Conservation (phyloP, 2,797 vertebrate genomes). For the Oophaga sylvatica region DNA sequence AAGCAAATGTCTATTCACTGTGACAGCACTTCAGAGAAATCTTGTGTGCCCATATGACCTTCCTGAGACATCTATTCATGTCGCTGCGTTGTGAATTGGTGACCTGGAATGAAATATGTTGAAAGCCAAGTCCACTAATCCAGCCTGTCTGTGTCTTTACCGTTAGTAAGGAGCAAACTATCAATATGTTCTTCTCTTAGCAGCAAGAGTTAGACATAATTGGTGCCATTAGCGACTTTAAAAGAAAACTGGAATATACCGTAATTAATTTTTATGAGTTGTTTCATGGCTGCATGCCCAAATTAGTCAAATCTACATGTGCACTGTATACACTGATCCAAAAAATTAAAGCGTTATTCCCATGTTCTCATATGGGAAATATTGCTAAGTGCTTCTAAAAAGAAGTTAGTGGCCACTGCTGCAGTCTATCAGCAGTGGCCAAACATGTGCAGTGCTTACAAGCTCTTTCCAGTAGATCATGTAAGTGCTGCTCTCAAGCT, state of each 20-base stretch:
- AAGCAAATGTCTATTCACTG: conserved; percentile 10
- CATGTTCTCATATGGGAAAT: no score
- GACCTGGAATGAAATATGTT: conserved; percentile 48
- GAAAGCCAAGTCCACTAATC: conserved; percentile 38
- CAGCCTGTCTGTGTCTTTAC: conserved; percentile 27
- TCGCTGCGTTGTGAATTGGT: conserved; percentile 5
- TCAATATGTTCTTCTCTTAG: not conserved
- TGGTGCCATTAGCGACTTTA: not conserved
- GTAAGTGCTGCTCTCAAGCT: no score
- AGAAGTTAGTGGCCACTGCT: no score
- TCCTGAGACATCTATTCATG: conserved; percentile 44
- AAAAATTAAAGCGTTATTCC: no score
- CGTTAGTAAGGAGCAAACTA: not conserved
- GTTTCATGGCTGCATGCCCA: not conserved
- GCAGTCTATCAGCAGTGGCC: no score
- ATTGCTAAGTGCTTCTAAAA: no score
- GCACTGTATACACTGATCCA: no score
- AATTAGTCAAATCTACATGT: not conserved
- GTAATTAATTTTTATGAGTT: not conserved
- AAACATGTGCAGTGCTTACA: no score
- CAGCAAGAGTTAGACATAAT: not conserved
- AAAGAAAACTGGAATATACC: not conserved
- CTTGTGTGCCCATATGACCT: conserved; percentile 24
- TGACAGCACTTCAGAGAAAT: conserved; percentile 44
- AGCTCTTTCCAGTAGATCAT: no score